phyloP scores from a whole-genome alignment of 1,140 invertebrate genomes.

The Sarcophaga peregrina region DNA sequence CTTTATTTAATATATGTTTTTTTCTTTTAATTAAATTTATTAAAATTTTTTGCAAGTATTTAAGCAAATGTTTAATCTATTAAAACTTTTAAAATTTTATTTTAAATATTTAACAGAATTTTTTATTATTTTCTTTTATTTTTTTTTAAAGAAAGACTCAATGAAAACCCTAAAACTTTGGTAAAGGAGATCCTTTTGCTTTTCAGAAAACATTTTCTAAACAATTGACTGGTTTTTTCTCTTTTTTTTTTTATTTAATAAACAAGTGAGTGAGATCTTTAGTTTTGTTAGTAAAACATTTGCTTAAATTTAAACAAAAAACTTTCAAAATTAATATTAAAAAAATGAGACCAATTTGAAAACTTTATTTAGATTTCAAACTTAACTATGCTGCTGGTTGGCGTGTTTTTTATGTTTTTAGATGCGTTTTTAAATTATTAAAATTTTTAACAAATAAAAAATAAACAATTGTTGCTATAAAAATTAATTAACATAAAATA shows the following conservation, averaged over 20 bases:
- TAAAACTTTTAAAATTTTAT: background rate
- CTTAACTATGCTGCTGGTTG: background rate
- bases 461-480: slow-evolving; percentile 29
- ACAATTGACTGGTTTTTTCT: too few species aligned
- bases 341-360: slow-evolving; percentile 39
- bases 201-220: background rate
- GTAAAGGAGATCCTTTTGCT: slow-evolving; percentile 26
- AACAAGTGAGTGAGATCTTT: slow-evolving; percentile 33
- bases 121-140: background rate
- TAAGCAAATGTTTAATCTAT: background rate
- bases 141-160: background rate
- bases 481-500: slow-evolving; percentile 39
- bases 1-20: slow-evolving; percentile 44
- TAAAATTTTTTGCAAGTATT: slow-evolving; percentile 28
- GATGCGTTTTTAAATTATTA: background rate
- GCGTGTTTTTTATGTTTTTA: background rate
- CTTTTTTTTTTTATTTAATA: background rate
- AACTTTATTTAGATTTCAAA: slow-evolving; percentile 37
- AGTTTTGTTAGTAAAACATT: slow-evolving; percentile 10
- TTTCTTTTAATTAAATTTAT: slow-evolving; percentile 49
- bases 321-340: background rate
- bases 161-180: slow-evolving; percentile 13
- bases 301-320: slow-evolving; percentile 29
- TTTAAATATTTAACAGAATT: too few species aligned
- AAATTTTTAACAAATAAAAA: slow-evolving; percentile 31